A percentile compares a stretch with the other conserved stretches of the same genome.
phyloP scores from a whole-genome alignment of 1,140 invertebrate species.

The Trichonephila clavata region DNA sequence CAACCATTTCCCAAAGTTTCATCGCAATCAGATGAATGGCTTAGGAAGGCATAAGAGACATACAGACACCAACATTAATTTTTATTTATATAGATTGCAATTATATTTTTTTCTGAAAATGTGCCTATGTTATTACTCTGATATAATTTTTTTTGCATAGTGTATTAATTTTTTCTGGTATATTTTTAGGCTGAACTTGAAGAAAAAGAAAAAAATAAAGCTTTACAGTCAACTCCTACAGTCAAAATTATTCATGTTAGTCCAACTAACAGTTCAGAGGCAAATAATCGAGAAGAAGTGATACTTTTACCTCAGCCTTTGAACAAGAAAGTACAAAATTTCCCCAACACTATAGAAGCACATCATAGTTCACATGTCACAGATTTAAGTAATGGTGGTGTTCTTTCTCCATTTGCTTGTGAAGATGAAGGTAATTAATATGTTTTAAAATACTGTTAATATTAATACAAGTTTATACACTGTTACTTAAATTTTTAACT shows the following conservation, averaged over 20 bases:
- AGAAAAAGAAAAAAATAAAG: conserved; percentile 48
- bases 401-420: not conserved
- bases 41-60: too few relatives aligned
- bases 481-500: too few relatives aligned
- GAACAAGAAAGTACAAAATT: not conserved
- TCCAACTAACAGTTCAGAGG: conserved; percentile 66
- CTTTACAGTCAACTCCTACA: conserved; percentile 2
- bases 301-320: conserved; percentile 48
- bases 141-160: too few relatives aligned
- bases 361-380: not conserved
- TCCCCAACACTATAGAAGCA: not conserved
- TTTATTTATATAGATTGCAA: too few relatives aligned
- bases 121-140: too few relatives aligned
- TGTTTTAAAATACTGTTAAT: not conserved
- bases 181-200: conserved; percentile 64
- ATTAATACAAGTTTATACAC: too few relatives aligned
- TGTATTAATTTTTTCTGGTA: too few relatives aligned
- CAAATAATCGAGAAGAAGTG: conserved; percentile 58
- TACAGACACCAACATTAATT: too few relatives aligned
- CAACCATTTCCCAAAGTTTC: too few relatives aligned
- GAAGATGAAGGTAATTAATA: conserved; percentile 66
- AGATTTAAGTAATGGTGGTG: conserved; percentile 37
- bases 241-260: conserved; percentile 73
- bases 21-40: too few relatives aligned
- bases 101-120: too few relatives aligned